Percentiles rank a stretch among this genome's conserved stretches.
Evolutionary conservation across 2,797 vertebrate genomes (phyloP).

Genomic region (Microtus agrestis): DNA sequence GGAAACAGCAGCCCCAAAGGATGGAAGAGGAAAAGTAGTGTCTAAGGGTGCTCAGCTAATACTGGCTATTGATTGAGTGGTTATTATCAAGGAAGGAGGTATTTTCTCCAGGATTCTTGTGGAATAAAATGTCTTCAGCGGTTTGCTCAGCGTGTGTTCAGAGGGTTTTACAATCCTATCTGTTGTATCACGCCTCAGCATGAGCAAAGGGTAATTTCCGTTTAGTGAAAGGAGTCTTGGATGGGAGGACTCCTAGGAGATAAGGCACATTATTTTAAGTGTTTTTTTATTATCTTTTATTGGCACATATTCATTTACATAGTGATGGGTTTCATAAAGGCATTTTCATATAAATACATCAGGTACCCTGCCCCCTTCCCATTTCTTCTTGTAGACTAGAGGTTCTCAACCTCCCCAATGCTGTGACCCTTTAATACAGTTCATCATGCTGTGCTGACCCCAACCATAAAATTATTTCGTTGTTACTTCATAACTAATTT

Average conservation of each 20-base stretch:
- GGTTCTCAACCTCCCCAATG: not conserved
- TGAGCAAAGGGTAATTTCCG: not conserved
- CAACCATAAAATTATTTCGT: not conserved
- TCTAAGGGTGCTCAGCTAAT: conserved; percentile 1
- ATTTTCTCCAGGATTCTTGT: conserved; percentile 11
- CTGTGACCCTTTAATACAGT: not conserved
- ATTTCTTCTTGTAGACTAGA: not conserved
- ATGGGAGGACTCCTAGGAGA: not conserved
- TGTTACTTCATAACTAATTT: not conserved
- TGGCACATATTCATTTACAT: not conserved
- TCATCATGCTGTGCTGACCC: not conserved
- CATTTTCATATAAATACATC: not conserved
- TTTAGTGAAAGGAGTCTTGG: not conserved
- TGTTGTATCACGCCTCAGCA: not conserved
- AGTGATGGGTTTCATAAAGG: not conserved
- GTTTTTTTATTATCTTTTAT: not conserved
- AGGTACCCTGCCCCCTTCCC: not conserved
- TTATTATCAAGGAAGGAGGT: conserved; percentile 44
- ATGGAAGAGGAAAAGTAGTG: not conserved
- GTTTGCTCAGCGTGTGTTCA: conserved; percentile 32
- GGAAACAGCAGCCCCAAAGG: not conserved
- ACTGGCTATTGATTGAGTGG: not conserved
- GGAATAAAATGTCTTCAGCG: conserved; percentile 16
- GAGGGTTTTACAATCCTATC: not conserved
- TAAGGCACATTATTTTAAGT: not conserved